phyloP scores from a whole-genome alignment of 2,888 invertebrate species.

The Oithona nana region DNA sequence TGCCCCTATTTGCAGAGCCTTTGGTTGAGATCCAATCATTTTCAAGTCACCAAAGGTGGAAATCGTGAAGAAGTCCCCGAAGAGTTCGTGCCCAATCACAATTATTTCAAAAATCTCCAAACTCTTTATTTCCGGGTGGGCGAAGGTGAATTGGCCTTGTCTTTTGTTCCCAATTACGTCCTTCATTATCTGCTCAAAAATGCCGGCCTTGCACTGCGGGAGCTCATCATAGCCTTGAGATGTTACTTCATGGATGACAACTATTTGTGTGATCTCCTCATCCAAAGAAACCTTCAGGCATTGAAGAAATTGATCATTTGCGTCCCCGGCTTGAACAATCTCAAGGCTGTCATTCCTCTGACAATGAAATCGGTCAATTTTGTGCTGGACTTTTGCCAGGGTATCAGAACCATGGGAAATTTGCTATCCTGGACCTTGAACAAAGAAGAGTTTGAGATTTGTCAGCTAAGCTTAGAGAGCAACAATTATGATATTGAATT shows the following conservation, averaged over 20 bases:
- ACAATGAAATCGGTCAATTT: not conserved
- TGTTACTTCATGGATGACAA: not conserved
- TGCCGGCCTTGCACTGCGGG: not conserved
- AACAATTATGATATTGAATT: not conserved
- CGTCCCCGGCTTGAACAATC: not conserved
- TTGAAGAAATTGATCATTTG: not conserved
- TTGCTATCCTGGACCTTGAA: not conserved
- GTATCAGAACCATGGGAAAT: not conserved
- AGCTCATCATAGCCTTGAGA: not conserved
- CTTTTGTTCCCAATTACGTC: not conserved
- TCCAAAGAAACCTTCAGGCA: not conserved
- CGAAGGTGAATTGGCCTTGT: not conserved
- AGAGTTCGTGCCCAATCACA: not conserved
- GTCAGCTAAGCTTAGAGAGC: too few species aligned
- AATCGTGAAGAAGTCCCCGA: not conserved
- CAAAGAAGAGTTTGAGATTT: not conserved
- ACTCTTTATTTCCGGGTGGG: constrained; percentile 4
- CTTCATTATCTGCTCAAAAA: not conserved
- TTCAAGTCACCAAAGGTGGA: not conserved
- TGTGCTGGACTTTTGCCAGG: not conserved
- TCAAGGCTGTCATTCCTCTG: not conserved
- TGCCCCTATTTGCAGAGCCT: not conserved
- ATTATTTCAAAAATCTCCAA: not conserved
- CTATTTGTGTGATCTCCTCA: not conserved
- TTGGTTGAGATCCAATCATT: constrained; percentile 3